Evolutionary conservation across 2,888 invertebrate species (phyloP), one percentile per base, ranked within the genome.

Genomic region (Cepaea hortensis): DNA sequence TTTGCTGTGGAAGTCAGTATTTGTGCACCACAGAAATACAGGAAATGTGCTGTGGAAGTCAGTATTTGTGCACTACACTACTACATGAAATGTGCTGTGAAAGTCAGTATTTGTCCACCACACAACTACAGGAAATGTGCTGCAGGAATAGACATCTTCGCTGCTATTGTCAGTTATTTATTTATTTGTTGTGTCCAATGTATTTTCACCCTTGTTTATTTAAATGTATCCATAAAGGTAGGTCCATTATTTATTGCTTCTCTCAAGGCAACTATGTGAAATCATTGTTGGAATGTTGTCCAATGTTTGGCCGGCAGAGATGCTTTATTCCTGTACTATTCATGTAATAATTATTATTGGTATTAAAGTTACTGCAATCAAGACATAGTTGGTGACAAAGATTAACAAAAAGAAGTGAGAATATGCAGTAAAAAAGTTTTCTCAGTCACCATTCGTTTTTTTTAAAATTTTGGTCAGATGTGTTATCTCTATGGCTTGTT

Each of bases 401-500:
- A 87, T 81, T 87, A 84, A 87, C 87, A 84, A 61, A 77, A 86
- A 82, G 82, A 86, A 81, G 84, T 81, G 80, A 87, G 80, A 87
- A 87, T 87, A 87, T 87, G 87, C 87, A 87, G 87, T 87, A 72
- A 76, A 65, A 83, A 86, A 87, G 76, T 81, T 85, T 86, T 86
- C 86, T 86, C 86, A 86, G 76, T 75, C 86, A 73, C 62, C 55
- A 9, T 55, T 11, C 7, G 55, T 55, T 55, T 55, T 55, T 55
- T 35, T 35, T 35, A 1, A 35, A 35, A 35, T 35, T 35, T 55
- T 55, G 6, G 55, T 55, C 55, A 11, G 11, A 55, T 55, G 55
- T 35, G 35, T 35, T 35, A 35, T 55, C 55, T 55, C 55, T 55
- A 3, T 55, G 55, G 11, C 11, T 1, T 55, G 6, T 6, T 55